Conservation (phyloP, 2,797 vertebrate genomes). For the Odontamblyopus lacepedii region DNA sequence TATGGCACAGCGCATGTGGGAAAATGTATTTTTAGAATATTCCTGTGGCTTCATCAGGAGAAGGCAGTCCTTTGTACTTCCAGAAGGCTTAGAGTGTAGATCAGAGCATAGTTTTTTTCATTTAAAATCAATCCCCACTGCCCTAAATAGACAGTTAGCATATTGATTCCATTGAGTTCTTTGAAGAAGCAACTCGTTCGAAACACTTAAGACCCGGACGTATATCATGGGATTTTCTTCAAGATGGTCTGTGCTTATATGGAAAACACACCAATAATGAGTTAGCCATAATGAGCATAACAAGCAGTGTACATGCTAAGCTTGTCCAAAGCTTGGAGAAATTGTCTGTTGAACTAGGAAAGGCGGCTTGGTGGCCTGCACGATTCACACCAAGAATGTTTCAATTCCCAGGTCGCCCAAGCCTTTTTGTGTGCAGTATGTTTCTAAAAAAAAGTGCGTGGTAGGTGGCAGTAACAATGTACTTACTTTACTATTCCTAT, state of each 20-base stretch:
- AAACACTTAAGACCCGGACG: conserved; percentile 16
- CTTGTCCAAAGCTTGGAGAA: background rate
- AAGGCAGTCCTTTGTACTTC: conserved; percentile 28
- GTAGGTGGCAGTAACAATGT: too few species aligned
- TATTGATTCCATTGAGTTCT: conserved; percentile 44
- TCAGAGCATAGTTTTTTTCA: conserved; percentile 30
- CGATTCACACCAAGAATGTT: too few species aligned
- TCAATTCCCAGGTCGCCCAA: too few species aligned
- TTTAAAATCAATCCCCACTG: conserved; percentile 33
- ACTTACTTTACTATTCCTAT: too few species aligned
- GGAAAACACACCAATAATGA: background rate
- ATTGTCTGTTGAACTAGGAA: background rate
- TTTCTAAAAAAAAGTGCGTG: too few species aligned
- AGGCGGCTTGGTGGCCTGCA: too few species aligned
- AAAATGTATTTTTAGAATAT: conserved; percentile 79
- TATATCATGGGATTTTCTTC: conserved; percentile 20
- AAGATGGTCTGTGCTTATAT: conserved; percentile 25
- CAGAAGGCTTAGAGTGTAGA: conserved; percentile 37
- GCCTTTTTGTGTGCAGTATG: too few species aligned
- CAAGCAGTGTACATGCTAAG: background rate
- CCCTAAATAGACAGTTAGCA: conserved; percentile 18
- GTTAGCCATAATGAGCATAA: background rate
- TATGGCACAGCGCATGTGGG: conserved; percentile 81
- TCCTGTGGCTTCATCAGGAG: conserved; percentile 45
- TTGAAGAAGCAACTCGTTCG: conserved; percentile 28